Evolutionary conservation across 2,888 invertebrate genomes (phyloP), one percentile per base, ranked within the genome.

Genomic region (Augochlorella aurata): DNA sequence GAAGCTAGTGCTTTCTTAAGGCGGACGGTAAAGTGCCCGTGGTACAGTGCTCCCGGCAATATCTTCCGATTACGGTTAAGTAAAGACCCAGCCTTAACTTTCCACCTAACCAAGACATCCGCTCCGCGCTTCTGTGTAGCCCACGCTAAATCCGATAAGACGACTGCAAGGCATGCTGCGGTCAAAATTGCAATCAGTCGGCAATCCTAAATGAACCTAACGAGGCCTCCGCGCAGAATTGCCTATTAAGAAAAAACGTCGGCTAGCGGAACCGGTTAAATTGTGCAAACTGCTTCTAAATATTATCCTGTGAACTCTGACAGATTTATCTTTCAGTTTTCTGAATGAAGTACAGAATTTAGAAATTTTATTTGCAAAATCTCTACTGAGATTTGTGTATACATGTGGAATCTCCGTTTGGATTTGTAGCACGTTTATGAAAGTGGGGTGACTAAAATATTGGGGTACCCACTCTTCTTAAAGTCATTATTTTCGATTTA

Each of bases 21-120:
- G 91, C 90, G 91, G 90, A 90, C 90, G 92, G 91, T 91, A 93
- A 93, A 93, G 93, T 93, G 93, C 92, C 93, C 90, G 90, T 89
- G 91, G 92, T 92, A 90, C 92, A 90, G 90, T 90, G 91, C 92
- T 91, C 90, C 91, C 87, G 90, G 93, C 93, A 93, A 93, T 93
- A 93, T 93, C 93, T 93, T 92, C 93, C 93, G 93, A 93, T 93
- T 93, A 93, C 91, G 92, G 92, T 92, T 92, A 93, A 93, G 93
- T 93, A 93, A 93, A 93, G 91, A 92, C 89, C 90, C 86, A 87
- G 87, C 90, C 89, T 89, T 87, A 90, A 90, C 90, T 88, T 86
- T 88, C 87, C 85, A 86, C 89, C 85, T 87, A 89, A 89, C 90
- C 88, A 78, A 88, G 87, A 83, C 86, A 89, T 88, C 87, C 88